A percentile compares a stretch with the other conserved stretches of the same genome.
phyloP scores from a whole-genome alignment of 2,113 vertebrate genomes.

The Carollia perspicillata region DNA sequence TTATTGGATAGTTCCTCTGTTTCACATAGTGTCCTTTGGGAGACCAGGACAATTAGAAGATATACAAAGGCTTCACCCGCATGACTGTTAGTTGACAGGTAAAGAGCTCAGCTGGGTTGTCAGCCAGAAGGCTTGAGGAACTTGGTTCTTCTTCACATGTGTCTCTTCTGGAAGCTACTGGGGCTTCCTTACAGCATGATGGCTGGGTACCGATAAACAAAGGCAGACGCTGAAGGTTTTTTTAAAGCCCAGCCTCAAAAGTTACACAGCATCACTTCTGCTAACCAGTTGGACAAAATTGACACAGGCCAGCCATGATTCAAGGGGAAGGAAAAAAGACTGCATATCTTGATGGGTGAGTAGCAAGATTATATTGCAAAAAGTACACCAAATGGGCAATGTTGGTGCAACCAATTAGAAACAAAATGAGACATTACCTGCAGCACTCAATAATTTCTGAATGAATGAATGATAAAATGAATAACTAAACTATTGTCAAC shows the following conservation, averaged over 20 bases:
- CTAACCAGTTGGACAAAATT: not conserved
- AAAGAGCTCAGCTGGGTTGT: not conserved
- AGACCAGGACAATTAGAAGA: not conserved
- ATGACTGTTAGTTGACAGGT: not conserved
- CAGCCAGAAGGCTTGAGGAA: not conserved
- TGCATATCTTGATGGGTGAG: not conserved
- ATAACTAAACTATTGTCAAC: not conserved
- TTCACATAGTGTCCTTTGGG: not conserved
- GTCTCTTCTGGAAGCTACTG: not conserved
- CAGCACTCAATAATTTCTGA: not conserved
- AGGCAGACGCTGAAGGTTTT: not conserved
- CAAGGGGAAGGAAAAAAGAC: not conserved
- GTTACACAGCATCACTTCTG: not conserved
- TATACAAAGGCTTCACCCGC: not conserved
- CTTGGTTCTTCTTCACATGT: not conserved
- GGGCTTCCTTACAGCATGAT: not conserved
- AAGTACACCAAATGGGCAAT: not conserved
- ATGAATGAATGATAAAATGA: conserved; percentile 8
- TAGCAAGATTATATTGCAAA: not conserved
- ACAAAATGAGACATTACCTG: not conserved
- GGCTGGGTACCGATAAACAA: not conserved
- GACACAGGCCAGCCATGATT: not conserved
- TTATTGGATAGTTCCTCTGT: not conserved
- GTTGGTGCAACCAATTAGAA: not conserved
- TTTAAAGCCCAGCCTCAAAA: not conserved